Evolutionary conservation across 2,113 vertebrate species (phyloP).

Genomic region (Jaculus jaculus): DNA sequence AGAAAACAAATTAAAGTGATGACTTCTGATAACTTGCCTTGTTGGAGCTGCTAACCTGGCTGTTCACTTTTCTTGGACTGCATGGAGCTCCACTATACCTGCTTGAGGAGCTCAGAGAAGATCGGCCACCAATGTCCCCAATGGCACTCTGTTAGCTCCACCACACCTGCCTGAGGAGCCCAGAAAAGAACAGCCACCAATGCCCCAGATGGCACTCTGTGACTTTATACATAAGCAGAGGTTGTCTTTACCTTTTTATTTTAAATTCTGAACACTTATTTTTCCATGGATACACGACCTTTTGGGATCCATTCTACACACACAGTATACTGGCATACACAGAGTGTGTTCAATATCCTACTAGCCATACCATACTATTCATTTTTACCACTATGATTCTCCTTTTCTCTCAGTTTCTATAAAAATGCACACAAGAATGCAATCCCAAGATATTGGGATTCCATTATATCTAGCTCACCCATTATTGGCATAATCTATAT

Average conservation of each 20-base stretch:
- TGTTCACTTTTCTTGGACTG: neutral
- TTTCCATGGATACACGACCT: accelerated
- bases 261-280: neutral
- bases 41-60: neutral
- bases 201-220: no score
- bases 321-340: neutral
- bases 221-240: neutral
- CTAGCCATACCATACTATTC: neutral
- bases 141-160: neutral
- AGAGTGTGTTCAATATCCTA: accelerated
- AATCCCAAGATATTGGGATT: slow-evolving; percentile 23
- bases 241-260: accelerated
- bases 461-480: slow-evolving; percentile 44
- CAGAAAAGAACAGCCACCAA: no score
- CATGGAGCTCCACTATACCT: neutral
- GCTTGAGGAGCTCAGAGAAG: neutral
- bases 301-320: neutral
- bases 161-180: no score
- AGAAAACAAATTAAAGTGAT: neutral
- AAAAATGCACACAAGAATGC: slow-evolving; percentile 3
- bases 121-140: no score
- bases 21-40: accelerated
- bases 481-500: slow-evolving; percentile 52
- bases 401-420: neutral
- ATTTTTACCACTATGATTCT: neutral